Evolutionary conservation across 2,888 invertebrate genomes (phyloP), one percentile per base, ranked within the genome.

Genomic region (Ennomos fuscantarius): DNA sequence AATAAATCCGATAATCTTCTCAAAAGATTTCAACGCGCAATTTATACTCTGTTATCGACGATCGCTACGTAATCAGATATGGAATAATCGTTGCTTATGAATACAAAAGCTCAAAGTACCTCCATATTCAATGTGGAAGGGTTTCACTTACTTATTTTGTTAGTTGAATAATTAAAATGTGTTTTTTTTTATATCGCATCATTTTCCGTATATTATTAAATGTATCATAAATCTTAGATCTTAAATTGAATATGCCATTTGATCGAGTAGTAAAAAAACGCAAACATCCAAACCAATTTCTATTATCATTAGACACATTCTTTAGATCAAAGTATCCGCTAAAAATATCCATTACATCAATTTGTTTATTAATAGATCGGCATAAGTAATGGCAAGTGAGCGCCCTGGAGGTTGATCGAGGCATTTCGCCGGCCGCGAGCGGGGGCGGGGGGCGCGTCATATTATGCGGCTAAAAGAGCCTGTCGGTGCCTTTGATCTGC

Each of bases 401-500:
- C 84, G 86, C 82, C 86, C 85, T 79, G 80, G 81, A 84, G 86
- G 84, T 84, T 74, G 76, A 73, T 79, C 79, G 76, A 83, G 84
- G 85, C 81, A 85, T 86, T 86, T 86, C 79, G 87, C 86, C 81
- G 87, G 85, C 80, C 79, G 82, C 76, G 76, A 81, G 84, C 81
- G 76, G 81, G 73, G 84, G 84, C 80, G 81, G 85, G 84, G 86
- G 83, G 82, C 87, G 87, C 89, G 89, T 92, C 91, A 91, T 90
- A 92, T 92, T 92, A 92, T 89, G 89, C 89, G 86, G 91, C 90
- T 91, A 91, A 91, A 92, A 89, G 89, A 92, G 89, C 84, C 87
- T 91, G 90, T 90, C 91, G 91, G 92, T 89, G 86, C 91, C 92
- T 92, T 92, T 92, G 92, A 92, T 88, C 87, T 81, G 82, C 73